These are phyloP conservation scores for Adela reaumurella DNA, from an alignment of 2,888 invertebrate species.

Conservation along the genomic window DNA sequence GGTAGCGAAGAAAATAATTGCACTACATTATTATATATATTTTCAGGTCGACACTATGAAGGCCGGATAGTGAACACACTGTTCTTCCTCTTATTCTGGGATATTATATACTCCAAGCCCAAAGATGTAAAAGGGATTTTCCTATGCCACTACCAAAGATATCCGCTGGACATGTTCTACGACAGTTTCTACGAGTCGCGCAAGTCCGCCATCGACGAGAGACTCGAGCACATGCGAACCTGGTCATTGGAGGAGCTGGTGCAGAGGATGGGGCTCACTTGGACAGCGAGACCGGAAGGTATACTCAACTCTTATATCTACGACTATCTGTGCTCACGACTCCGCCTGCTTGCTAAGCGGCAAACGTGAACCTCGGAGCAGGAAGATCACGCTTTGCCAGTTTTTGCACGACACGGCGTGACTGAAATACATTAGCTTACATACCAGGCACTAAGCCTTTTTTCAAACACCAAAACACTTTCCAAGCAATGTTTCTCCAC, in stretches of 20 bases:
- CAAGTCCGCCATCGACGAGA: constrained; percentile 52
- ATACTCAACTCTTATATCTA: too few relatives aligned
- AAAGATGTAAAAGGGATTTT: constrained; percentile 55
- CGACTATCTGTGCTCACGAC: too few relatives aligned
- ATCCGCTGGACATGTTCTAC: constrained; percentile 70
- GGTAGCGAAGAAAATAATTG: too few relatives aligned
- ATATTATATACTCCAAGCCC: constrained; percentile 61
- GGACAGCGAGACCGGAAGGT: constrained; percentile 46
- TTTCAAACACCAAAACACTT: too few relatives aligned
- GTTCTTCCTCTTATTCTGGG: constrained; percentile 73
- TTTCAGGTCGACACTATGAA: constrained; percentile 69
- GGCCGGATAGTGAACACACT: constrained; percentile 61
- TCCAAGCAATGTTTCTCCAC: too few relatives aligned
- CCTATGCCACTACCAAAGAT: constrained; percentile 60
- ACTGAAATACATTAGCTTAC: too few relatives aligned
- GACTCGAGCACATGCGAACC: constrained; percentile 31
- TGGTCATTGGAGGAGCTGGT: constrained; percentile 31
- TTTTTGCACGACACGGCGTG: too few relatives aligned
- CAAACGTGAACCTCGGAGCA: too few relatives aligned
- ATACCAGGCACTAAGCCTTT: too few relatives aligned
- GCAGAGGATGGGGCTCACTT: constrained; percentile 32
- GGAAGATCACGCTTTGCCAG: too few relatives aligned
- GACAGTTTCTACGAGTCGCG: constrained; percentile 66
- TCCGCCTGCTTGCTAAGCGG: too few relatives aligned
- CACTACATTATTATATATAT: not conserved